phyloP scores from a whole-genome alignment of 2,113 vertebrate genomes.

The Sinocyclocheilus rhinocerous region DNA sequence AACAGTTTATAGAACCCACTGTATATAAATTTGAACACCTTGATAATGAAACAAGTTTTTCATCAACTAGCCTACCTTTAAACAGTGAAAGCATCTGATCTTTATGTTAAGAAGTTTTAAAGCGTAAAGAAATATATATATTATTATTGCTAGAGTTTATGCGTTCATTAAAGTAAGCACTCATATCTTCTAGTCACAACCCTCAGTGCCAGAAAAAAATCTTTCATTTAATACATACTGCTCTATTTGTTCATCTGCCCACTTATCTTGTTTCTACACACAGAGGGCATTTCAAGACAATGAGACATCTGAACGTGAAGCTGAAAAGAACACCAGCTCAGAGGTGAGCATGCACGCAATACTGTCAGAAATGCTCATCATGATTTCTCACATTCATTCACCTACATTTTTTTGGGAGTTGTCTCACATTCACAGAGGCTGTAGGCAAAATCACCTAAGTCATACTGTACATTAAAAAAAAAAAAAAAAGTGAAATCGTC shows the following conservation, averaged over 20 bases:
- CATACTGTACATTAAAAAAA: background rate
- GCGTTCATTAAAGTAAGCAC: slow-evolving; percentile 19
- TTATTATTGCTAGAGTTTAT: no score
- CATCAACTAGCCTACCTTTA: background rate
- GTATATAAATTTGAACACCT: background rate
- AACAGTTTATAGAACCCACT: background rate
- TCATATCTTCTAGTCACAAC: background rate
- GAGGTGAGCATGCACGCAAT: slow-evolving; percentile 6
- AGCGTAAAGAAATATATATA: background rate
- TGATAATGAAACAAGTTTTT: background rate
- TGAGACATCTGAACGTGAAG: background rate
- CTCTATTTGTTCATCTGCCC: background rate
- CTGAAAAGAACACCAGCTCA: background rate
- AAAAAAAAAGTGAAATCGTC: background rate
- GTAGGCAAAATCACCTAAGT: background rate
- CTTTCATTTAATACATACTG: no score
- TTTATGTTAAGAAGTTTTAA: background rate
- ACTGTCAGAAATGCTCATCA: background rate
- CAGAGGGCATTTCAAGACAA: slow-evolving; percentile 1
- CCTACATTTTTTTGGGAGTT: background rate
- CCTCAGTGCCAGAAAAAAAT: background rate
- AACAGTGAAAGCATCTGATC: no score
- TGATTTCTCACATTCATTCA: background rate
- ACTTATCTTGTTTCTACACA: background rate
- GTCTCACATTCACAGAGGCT: background rate